Evolutionary conservation across 2,113 vertebrate genomes (phyloP), one percentile per base, ranked within the genome.

Genomic region (Pygoscelis adeliae): DNA sequence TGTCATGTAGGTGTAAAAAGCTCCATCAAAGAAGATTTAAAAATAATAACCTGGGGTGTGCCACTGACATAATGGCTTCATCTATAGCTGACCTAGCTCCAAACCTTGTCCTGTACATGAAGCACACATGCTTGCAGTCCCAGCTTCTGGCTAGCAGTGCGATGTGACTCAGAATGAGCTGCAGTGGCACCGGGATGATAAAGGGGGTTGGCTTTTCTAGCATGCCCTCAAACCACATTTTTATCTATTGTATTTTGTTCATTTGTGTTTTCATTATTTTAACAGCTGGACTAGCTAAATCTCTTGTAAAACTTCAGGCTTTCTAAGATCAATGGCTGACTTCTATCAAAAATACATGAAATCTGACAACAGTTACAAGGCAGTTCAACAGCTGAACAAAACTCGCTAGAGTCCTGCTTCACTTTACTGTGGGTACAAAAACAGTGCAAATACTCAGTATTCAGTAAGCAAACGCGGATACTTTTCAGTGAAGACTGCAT

Each of bases 341-440:
- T 94, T 56, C 13, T 83, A 52, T 21, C 36, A 74, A 87, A 97
- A 95, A 95, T 47, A 77, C 62, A 42, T 34, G 36, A 87, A 81
- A 67, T 11, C 55, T 83, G 34, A 83, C 71, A 88, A 65, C 0
- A 9, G 87, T 71, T 93, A 73, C 7, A 62, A 96, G 73, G 81
- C n/a, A 82, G 74, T 93, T 94, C 86, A 73, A 74, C n/a, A 96
- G 94, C 79, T 94, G 95, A 98, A 96, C 47, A 95, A 93, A 94
- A 47, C 42, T 79, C 46, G 19, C 3, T 15, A 34, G 58, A 87
- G 90, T 74, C 74, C 46, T 55, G 20, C 65, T 93, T 34, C 44
- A 84, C 74, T 95, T 72, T 65, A 70, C n/a, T 17, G 40, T 73
- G 66, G 42, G 47, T 74, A 90, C 46, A 88, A 67, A 89, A 94